A percentile compares a stretch with the other conserved stretches of the same genome.
Conservation (phyloP, 2,888 invertebrate genomes). For the Limnephilus lunatus region DNA sequence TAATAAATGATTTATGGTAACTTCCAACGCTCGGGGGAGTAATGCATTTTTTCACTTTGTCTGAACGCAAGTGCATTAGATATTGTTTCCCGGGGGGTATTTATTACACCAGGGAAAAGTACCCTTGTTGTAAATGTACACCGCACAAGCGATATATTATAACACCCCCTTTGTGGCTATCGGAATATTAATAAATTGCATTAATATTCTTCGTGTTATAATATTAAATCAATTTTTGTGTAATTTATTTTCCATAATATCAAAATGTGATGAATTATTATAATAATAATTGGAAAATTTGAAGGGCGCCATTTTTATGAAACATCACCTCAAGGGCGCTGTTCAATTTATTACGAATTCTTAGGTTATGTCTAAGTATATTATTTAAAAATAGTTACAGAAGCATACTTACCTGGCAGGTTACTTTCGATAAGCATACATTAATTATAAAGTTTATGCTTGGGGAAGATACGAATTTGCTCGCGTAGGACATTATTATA, state of each 20-base stretch:
- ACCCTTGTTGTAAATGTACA: conserved; percentile 33
- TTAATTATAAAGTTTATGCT: no score
- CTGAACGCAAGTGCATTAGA: conserved; percentile 47
- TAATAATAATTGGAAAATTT: no score
- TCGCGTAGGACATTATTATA: no score
- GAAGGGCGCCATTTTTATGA: no score
- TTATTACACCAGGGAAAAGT: conserved; percentile 40
- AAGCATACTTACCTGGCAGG: no score
- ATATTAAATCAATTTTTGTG: background rate
- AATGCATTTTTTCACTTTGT: conserved; percentile 63
- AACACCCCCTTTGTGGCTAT: background rate
- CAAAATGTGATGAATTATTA: background rate
- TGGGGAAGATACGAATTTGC: no score
- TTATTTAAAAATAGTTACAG: no score
- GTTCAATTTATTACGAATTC: no score
- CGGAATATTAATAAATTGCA: background rate
- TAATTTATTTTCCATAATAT: background rate
- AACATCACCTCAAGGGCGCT: no score
- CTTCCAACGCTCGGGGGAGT: conserved; percentile 8
- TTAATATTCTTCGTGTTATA: background rate
- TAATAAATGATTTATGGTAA: background rate
- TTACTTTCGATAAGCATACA: no score
- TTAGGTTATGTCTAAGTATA: no score
- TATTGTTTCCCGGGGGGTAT: conserved; percentile 34
- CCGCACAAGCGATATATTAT: background rate